Conservation (phyloP, 2,113 vertebrate genomes). For the Dasypus novemcinctus region DNA sequence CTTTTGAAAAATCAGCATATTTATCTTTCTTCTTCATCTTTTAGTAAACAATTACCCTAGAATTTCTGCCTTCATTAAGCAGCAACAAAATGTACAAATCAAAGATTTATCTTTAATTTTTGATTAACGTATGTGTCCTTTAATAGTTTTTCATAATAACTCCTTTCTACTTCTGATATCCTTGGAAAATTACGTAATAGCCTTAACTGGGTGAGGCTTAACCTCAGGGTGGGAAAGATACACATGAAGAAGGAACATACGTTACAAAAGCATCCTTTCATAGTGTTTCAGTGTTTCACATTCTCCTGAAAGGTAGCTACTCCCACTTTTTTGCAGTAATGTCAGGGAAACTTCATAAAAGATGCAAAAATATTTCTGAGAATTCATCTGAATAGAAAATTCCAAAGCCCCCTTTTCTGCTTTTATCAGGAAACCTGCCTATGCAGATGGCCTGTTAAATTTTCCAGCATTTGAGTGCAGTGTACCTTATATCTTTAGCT, state of each 20-base stretch:
- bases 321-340: neutral
- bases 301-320: neutral
- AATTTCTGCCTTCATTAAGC: slow-evolving; percentile 32
- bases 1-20: slow-evolving; percentile 60
- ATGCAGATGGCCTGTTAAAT: neutral
- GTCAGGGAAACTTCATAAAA: neutral
- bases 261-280: neutral
- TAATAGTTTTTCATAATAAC: slow-evolving; percentile 27
- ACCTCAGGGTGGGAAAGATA: neutral
- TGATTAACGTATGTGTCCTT: slow-evolving; percentile 29
- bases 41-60: slow-evolving; percentile 47
- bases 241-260: neutral
- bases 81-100: neutral
- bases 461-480: neutral
- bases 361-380: neutral
- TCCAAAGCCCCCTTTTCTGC: neutral
- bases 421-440: neutral
- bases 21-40: slow-evolving; percentile 7
- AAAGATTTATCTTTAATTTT: slow-evolving; percentile 17
- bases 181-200: slow-evolving; percentile 43
- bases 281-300: neutral
- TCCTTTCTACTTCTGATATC: slow-evolving; percentile 23
- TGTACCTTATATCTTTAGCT: neutral
- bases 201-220: neutral
- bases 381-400: slow-evolving; percentile 22